phyloP scores from a whole-genome alignment of 1,140 invertebrate species.

The Micrasema minimum region DNA sequence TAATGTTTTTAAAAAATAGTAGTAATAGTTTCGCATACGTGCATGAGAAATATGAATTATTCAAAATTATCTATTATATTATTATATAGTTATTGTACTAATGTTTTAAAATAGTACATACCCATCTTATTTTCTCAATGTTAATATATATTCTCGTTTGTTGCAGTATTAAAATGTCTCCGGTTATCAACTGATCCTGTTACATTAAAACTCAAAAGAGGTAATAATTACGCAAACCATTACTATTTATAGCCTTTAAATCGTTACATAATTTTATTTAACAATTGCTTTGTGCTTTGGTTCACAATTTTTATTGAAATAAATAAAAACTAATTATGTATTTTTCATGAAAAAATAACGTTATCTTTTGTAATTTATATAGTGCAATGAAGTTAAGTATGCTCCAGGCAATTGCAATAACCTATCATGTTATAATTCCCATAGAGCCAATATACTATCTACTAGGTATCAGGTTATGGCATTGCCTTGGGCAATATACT shows the following conservation, averaged over 20 bases:
- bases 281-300: neutral
- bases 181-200: conserved; percentile 88
- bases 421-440: conserved; percentile 22
- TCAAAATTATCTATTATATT: too few species aligned
- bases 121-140: too few species aligned
- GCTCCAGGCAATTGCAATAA: conserved; percentile 2
- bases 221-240: conserved; percentile 66
- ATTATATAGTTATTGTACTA: too few species aligned
- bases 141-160: conserved; percentile 56
- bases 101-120: too few species aligned
- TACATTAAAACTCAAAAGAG: conserved; percentile 87
- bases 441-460: conserved; percentile 13
- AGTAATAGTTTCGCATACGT: too few species aligned
- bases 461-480: conserved; percentile 14
- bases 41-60: neutral
- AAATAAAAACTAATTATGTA: neutral
- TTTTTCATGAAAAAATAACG: too few species aligned
- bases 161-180: conserved; percentile 91
- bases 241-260: too few species aligned
- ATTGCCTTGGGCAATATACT: neutral
- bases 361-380: too few species aligned
- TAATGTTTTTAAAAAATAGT: too few species aligned
- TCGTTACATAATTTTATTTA: neutral
- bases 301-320: neutral
- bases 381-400: neutral